These are phyloP conservation scores for Hephaestus fuliginosus DNA, from an alignment of 2,797 vertebrate genomes.

Conservation along the genomic window DNA sequence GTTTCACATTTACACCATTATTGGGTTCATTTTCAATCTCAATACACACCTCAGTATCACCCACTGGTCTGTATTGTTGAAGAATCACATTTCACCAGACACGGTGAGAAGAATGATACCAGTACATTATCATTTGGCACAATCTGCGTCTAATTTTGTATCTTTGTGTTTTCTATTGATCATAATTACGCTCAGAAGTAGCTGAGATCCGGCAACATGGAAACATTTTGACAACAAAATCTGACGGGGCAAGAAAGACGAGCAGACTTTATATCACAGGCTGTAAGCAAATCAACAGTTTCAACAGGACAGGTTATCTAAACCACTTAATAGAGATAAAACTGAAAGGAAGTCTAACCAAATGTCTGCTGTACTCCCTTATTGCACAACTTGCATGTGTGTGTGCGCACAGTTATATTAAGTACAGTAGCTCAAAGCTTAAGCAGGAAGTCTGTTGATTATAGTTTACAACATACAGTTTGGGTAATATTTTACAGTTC, in stretches of 20 bases:
- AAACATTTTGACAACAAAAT: background rate
- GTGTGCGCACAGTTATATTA: background rate
- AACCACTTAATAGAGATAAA: background rate
- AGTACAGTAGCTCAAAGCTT: slow-evolving; percentile 1
- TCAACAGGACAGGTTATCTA: background rate
- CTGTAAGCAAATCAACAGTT: background rate
- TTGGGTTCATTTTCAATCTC: slow-evolving; percentile 32
- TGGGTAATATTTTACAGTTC: background rate
- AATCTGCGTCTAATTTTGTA: background rate
- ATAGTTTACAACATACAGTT: background rate
- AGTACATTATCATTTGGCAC: background rate
- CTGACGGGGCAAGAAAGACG: background rate
- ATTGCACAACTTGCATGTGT: background rate
- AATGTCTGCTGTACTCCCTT: background rate
- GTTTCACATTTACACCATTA: slow-evolving; percentile 59
- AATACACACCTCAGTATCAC: slow-evolving; percentile 8
- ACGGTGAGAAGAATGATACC: slow-evolving; percentile 5
- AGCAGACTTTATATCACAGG: slow-evolving; percentile 3
- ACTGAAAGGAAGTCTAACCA: background rate
- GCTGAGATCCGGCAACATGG: background rate
- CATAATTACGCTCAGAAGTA: background rate
- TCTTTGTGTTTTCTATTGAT: slow-evolving; percentile 4
- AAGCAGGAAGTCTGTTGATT: background rate
- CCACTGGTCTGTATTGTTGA: background rate
- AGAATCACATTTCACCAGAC: background rate